Evolutionary conservation across 2,113 vertebrate genomes (phyloP).

Genomic region (Alethe diademata): DNA sequence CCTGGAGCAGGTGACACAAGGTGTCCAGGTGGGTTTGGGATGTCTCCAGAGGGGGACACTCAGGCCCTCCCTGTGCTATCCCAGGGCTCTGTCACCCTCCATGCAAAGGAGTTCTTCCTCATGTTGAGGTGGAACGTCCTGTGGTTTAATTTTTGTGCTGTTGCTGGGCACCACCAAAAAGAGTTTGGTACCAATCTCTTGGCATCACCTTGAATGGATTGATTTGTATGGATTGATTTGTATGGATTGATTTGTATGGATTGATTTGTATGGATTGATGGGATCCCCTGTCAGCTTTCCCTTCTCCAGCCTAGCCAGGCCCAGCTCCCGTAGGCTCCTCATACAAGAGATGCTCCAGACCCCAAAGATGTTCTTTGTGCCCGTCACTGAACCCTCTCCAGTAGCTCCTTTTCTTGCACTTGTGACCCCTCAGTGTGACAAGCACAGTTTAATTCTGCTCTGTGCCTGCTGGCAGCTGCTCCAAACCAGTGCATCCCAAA

Average conservation of each 20-base stretch:
- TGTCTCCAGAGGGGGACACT: not conserved
- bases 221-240: too few species aligned
- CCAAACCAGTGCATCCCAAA: not conserved
- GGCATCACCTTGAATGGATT: not conserved
- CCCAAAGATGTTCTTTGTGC: not conserved
- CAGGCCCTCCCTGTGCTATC: not conserved
- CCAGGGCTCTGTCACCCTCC: not conserved
- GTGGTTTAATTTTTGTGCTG: not conserved
- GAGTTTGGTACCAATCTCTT: not conserved
- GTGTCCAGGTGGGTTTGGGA: not conserved
- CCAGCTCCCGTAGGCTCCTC: not conserved
- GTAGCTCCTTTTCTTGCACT: not conserved
- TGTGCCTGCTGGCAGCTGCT: too few species aligned
- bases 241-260: not conserved
- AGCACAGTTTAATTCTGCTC: not conserved
- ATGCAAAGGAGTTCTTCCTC: not conserved
- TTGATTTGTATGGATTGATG: not conserved
- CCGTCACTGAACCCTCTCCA: not conserved
- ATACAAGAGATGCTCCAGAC: accelerated
- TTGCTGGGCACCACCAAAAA: not conserved
- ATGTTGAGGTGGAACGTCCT: accelerated
- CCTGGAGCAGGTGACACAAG: not conserved
- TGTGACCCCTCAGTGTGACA: not conserved
- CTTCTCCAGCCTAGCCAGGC: not conserved
- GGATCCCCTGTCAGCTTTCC: not conserved